Conservation (phyloP, 2,113 vertebrate genomes). For the Vulpes vulpes region DNA sequence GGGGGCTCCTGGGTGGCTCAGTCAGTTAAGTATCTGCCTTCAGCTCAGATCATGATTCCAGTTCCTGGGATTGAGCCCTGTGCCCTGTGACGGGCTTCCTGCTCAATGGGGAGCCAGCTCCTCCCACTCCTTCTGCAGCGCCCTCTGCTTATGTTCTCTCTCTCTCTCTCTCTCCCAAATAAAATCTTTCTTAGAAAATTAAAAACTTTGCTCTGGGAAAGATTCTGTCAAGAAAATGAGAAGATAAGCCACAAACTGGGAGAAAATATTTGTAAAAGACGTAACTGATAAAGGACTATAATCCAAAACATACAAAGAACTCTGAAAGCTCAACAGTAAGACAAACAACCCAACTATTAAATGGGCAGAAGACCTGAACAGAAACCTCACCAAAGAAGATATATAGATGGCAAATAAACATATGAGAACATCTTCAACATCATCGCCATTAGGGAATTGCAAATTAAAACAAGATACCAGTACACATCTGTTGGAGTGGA, state of each 20-base stretch:
- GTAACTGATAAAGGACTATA: background rate
- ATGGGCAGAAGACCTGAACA: background rate
- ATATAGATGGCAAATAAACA: background rate
- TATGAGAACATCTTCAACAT: background rate
- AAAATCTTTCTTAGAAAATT: background rate
- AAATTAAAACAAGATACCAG: background rate
- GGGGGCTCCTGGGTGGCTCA: no score
- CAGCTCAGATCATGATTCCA: no score
- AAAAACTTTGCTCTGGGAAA: background rate
- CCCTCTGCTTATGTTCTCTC: background rate
- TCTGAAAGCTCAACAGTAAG: constrained; percentile 14
- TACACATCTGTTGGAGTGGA: background rate
- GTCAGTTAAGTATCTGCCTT: no score
- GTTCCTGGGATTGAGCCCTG: no score
- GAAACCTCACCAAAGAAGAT: background rate
- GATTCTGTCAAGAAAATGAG: constrained; percentile 9
- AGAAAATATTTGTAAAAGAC: constrained; percentile 1
- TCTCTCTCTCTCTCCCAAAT: background rate
- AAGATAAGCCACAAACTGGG: background rate
- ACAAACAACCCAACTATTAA: background rate
- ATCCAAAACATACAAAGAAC: background rate
- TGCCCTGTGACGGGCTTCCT: background rate
- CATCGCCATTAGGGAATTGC: background rate
- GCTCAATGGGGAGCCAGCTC: background rate
- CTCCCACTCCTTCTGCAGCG: background rate